A percentile compares a stretch with the other conserved stretches of the same genome.
Conservation (phyloP, 2,888 invertebrate species). For the Gymnoscelis rufifasciata region DNA sequence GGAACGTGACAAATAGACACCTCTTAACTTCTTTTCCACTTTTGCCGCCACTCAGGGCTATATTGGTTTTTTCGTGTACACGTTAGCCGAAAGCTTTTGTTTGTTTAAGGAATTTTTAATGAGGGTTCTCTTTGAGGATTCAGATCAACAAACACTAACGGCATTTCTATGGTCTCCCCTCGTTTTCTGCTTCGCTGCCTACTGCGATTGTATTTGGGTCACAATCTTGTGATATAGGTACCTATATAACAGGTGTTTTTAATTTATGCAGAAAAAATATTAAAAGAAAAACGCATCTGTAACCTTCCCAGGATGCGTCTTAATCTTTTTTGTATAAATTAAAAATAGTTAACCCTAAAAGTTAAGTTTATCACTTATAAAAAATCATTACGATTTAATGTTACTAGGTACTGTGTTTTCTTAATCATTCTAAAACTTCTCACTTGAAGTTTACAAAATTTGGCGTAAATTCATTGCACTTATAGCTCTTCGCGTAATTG, state of each 20-base stretch:
- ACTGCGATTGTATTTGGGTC: neutral
- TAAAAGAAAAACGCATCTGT: no score
- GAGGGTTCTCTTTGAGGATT: constrained; percentile 42
- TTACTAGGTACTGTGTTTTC: no score
- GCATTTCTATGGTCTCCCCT: neutral
- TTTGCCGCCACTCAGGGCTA: constrained; percentile 66
- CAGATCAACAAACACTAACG: constrained; percentile 30
- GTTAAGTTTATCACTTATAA: no score
- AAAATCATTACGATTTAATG: no score
- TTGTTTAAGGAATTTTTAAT: constrained; percentile 72
- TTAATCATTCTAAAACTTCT: no score
- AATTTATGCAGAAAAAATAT: no score
- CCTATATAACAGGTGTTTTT: no score
- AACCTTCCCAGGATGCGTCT: no score
- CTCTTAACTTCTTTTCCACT: constrained; percentile 78
- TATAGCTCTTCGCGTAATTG: constrained; percentile 57
- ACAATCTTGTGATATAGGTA: no score
- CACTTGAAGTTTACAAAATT: no score
- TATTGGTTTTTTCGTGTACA: constrained; percentile 72
- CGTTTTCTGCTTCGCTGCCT: neutral
- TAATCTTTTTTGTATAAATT: no score
- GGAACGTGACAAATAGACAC: constrained; percentile 79
- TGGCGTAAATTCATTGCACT: constrained; percentile 39
- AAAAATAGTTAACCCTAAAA: no score
- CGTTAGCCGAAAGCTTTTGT: constrained; percentile 63